These are phyloP conservation scores for Drusus annulatus DNA, from an alignment of 1,140 invertebrate species.

Conservation along the genomic window DNA sequence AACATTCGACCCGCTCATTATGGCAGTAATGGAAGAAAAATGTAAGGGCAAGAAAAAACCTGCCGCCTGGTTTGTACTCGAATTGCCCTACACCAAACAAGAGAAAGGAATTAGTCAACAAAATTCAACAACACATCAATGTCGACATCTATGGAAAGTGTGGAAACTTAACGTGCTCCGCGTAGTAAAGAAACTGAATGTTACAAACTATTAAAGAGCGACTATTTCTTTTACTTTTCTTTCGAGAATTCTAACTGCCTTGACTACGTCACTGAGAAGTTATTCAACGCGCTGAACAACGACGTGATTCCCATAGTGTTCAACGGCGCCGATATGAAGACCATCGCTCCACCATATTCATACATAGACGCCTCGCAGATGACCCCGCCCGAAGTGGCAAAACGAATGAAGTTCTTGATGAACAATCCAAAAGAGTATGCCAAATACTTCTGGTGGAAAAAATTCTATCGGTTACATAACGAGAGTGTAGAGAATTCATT, in stretches of 20 bases:
- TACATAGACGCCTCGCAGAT: constrained; percentile 71
- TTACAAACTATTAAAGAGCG: constrained; percentile 65
- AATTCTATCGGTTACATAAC: constrained; percentile 16
- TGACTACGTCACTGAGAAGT: constrained; percentile 76
- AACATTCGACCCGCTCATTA: background rate
- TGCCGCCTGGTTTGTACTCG: constrained; percentile 76
- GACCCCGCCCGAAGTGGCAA: constrained; percentile 63
- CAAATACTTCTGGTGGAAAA: constrained; percentile 72
- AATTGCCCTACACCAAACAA: constrained; percentile 73
- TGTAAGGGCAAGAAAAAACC: constrained; percentile 59
- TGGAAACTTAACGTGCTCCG: constrained; percentile 62
- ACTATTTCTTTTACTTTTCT: constrained; percentile 77
- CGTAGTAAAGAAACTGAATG: constrained; percentile 62
- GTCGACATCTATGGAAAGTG: constrained; percentile 81
- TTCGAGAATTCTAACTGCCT: constrained; percentile 75
- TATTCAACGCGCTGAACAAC: constrained; percentile 65
- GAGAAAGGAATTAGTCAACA: constrained; percentile 70
- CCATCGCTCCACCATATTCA: constrained; percentile 69
- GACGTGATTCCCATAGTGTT: constrained; percentile 73
- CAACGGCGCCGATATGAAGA: constrained; percentile 72
- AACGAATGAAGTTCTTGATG: constrained; percentile 70
- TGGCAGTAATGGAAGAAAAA: constrained; percentile 55
- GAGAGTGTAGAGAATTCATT: background rate
- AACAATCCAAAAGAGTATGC: constrained; percentile 65
- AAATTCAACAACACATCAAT: constrained; percentile 72